Conservation (phyloP, 2,888 invertebrate species). For the Ariolimax columbianus region DNA sequence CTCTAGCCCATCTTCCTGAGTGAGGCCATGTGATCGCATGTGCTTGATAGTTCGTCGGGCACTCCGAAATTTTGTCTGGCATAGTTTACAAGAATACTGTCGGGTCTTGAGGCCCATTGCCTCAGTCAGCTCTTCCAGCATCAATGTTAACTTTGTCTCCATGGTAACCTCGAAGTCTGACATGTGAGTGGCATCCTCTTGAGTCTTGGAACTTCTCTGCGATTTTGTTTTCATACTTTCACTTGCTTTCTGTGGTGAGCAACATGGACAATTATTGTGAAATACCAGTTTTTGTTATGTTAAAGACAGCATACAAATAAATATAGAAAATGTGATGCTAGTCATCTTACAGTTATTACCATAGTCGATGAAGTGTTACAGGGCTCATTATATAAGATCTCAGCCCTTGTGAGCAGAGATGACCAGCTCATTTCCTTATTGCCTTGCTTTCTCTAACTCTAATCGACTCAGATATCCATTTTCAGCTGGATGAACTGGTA, state of each 20-base stretch:
- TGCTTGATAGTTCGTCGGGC: constrained; percentile 44
- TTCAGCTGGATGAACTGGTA: too few species aligned
- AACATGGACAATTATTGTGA: not conserved
- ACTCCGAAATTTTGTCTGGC: constrained; percentile 33
- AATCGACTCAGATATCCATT: too few species aligned
- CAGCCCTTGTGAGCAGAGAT: too few species aligned
- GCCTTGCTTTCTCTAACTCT: too few species aligned
- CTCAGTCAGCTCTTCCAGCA: constrained; percentile 25
- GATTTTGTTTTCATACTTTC: not conserved
- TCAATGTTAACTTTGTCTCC: constrained; percentile 3
- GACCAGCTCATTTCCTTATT: too few species aligned
- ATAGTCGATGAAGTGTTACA: too few species aligned
- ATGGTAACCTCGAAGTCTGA: not conserved
- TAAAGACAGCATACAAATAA: too few species aligned
- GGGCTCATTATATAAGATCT: too few species aligned
- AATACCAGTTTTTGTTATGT: not conserved
- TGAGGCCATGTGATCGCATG: constrained; percentile 26
- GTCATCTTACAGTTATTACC: too few species aligned
- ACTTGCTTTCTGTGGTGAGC: not conserved
- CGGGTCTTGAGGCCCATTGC: not conserved
- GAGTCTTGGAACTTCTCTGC: constrained; percentile 6
- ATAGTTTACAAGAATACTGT: constrained; percentile 41
- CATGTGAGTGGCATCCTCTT: not conserved
- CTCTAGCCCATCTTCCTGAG: constrained; percentile 21
- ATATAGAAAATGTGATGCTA: too few species aligned